Evolutionary conservation across 2,113 vertebrate species (phyloP).

Genomic region (Equus przewalskii): DNA sequence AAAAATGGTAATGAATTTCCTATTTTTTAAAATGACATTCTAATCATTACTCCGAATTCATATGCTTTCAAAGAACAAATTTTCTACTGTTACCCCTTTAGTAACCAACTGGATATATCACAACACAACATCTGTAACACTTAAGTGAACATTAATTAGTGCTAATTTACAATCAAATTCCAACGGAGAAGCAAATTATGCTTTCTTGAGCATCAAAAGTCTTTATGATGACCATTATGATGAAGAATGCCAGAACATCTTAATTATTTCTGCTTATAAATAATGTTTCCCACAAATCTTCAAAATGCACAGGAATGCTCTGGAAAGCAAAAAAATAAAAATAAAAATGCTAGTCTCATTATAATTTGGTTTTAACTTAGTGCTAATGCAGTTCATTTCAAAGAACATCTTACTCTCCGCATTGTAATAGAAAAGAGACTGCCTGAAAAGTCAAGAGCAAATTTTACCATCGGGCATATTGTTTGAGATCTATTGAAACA

Average conservation of each 20-base stretch:
- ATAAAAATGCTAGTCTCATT: not conserved
- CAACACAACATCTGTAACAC: constrained; percentile 76
- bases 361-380: constrained; percentile 31
- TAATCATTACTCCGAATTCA: constrained; percentile 76
- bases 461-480: constrained; percentile 3
- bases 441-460: constrained; percentile 46
- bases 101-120: constrained; percentile 77
- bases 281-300: constrained; percentile 68
- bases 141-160: constrained; percentile 85
- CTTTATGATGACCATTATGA: constrained; percentile 67
- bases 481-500: not conserved
- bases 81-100: constrained; percentile 74
- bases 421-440: not conserved
- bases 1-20: constrained; percentile 79
- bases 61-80: constrained; percentile 77
- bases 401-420: not conserved
- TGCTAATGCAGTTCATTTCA: constrained; percentile 25
- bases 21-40: constrained; percentile 74
- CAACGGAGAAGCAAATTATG: constrained; percentile 80
- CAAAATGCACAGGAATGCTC: constrained; percentile 35
- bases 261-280: constrained; percentile 80
- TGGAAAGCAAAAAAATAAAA: constrained; percentile 6
- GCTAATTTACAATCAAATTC: constrained; percentile 85
- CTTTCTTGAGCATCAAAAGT: constrained; percentile 76
- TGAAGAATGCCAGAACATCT: constrained; percentile 73